Conservation (phyloP, 2,888 invertebrate species). For the Zelleria hepariella region DNA sequence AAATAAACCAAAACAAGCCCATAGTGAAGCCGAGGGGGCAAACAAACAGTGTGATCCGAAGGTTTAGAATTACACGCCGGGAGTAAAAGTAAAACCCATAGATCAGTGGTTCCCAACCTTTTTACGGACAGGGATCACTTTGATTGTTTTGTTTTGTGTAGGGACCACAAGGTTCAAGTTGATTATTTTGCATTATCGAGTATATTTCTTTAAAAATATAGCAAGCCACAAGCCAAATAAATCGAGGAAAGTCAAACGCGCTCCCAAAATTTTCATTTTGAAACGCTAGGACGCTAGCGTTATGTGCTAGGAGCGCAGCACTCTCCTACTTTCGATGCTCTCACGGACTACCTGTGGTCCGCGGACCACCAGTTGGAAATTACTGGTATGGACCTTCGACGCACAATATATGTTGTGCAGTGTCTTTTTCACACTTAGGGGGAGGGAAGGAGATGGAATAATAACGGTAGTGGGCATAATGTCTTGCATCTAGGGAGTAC, state of each 20-base stretch:
- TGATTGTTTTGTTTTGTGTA: too few relatives aligned
- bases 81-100: too few relatives aligned
- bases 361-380: too few relatives aligned
- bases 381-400: neutral
- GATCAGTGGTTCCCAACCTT: too few relatives aligned
- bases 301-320: too few relatives aligned
- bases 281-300: neutral
- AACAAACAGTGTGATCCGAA: constrained; percentile 1
- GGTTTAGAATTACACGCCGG: constrained; percentile 3
- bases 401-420: neutral
- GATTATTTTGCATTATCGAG: neutral
- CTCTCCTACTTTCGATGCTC: too few relatives aligned
- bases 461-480: neutral
- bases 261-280: neutral
- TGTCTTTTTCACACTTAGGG: neutral
- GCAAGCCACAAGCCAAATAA: neutral
- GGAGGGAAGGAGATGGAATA: neutral
- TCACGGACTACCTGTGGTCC: too few relatives aligned
- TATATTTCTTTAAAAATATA: neutral
- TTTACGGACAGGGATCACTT: too few relatives aligned
- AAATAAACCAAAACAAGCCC: neutral
- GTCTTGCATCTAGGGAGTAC: neutral
- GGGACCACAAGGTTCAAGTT: too few relatives aligned
- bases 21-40: neutral
- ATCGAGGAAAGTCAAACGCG: neutral